phyloP scores from a whole-genome alignment of 2,797 vertebrate genomes.

The Tragopan temminckii region DNA sequence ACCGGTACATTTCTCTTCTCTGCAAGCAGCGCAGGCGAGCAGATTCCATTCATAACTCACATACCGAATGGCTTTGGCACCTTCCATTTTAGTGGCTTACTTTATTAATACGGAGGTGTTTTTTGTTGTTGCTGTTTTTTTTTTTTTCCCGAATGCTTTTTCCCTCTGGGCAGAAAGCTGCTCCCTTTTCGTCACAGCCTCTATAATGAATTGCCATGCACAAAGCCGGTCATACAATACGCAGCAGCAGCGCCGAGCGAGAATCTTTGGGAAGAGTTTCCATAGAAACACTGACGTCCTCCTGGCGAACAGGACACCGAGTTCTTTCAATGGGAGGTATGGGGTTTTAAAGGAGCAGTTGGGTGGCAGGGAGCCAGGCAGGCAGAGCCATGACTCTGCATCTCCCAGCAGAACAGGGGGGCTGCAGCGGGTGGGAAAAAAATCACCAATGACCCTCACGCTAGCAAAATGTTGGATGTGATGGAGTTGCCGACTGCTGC shows the following conservation, averaged over 20 bases:
- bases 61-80: constrained; percentile 35
- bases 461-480: constrained; percentile 37
- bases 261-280: constrained; percentile 91
- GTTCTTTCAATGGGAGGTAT: constrained; percentile 84
- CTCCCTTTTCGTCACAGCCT: constrained; percentile 73
- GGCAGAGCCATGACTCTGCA: constrained; percentile 69
- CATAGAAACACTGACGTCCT: constrained; percentile 92
- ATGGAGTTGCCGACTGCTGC: neutral
- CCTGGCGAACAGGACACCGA: constrained; percentile 84
- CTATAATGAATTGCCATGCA: constrained; percentile 82
- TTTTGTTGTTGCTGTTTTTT: neutral
- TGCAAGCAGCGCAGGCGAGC: neutral
- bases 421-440: neutral
- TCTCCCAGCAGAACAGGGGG: constrained; percentile 52
- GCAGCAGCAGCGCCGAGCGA: constrained; percentile 76
- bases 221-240: constrained; percentile 85
- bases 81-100: constrained; percentile 34
- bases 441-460: neutral
- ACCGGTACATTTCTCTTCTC: constrained; percentile 29
- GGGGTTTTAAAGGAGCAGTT: constrained; percentile 80
- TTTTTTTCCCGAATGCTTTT: neutral
- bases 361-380: constrained; percentile 66
- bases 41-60: constrained; percentile 58
- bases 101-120: constrained; percentile 50
- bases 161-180: constrained; percentile 55